Conservation (phyloP, 1,140 invertebrate species). For the Microvelia longipes region DNA sequence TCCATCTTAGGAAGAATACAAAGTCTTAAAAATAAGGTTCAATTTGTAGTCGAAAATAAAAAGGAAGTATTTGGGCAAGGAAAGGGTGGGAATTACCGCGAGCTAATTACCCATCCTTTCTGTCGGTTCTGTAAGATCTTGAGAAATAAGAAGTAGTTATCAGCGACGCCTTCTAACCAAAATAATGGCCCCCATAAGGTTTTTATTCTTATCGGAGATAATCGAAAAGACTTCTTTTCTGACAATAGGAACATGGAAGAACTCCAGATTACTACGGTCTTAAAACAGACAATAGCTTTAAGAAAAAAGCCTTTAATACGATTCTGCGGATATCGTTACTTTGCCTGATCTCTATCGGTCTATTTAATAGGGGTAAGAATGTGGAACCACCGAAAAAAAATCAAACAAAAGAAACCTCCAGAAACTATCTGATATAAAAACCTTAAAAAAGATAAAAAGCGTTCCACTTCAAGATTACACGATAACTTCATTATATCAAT, state of each 20-base stretch:
- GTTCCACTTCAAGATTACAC: too few relatives aligned
- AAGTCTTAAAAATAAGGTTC: neutral
- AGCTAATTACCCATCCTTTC: neutral
- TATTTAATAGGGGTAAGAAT: too few relatives aligned
- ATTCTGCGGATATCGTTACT: neutral
- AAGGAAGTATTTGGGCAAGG: neutral
- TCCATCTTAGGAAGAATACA: neutral
- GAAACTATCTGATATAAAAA: too few relatives aligned
- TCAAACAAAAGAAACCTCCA: too few relatives aligned
- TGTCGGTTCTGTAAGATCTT: neutral
- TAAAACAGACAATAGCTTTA: neutral
- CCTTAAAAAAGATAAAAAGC: too few relatives aligned
- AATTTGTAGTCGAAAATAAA: neutral
- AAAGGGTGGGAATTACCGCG: conserved; percentile 1
- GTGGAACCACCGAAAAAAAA: too few relatives aligned
- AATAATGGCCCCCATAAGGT: neutral
- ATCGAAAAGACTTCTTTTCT: neutral
- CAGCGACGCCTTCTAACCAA: neutral
- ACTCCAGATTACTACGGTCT: neutral
- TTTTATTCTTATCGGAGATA: neutral
- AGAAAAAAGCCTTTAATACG: neutral
- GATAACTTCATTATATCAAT: too few relatives aligned
- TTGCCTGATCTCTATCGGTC: neutral
- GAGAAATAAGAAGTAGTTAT: neutral
- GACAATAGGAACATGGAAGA: neutral